phyloP scores from a whole-genome alignment of 2,113 vertebrate species.

The Anhinga anhinga region DNA sequence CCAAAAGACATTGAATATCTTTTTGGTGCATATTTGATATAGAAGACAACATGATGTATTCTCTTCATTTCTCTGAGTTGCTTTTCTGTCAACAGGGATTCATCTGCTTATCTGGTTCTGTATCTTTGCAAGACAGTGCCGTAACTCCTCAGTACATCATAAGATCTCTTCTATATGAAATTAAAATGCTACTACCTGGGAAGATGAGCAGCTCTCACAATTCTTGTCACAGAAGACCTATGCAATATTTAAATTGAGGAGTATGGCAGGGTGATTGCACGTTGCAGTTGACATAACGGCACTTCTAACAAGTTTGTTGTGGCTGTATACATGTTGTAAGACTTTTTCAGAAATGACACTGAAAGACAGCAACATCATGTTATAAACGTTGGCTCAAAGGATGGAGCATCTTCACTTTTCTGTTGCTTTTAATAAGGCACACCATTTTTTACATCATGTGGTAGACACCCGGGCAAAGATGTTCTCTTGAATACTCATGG shows the following conservation, averaged over 20 bases:
- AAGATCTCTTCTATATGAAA: neutral
- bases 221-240: neutral
- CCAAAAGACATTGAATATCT: neutral
- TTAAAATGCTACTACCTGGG: neutral
- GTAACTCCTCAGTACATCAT: neutral
- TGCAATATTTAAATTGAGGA: neutral
- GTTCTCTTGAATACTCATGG: neutral
- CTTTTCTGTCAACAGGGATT: neutral
- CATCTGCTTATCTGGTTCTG: neutral
- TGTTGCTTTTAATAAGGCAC: neutral
- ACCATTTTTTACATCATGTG: neutral
- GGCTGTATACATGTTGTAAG: neutral
- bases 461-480: neutral
- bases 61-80: neutral
- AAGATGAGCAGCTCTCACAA: neutral
- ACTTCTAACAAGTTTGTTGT: neutral
- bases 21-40: neutral
- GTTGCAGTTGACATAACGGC: neutral
- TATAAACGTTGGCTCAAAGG: neutral
- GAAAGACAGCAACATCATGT: neutral
- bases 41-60: neutral
- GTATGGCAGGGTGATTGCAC: neutral
- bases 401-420: neutral
- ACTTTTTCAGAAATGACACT: neutral
- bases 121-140: neutral